phyloP scores from a whole-genome alignment of 1,140 invertebrate species.

The Halyomorpha halys region DNA sequence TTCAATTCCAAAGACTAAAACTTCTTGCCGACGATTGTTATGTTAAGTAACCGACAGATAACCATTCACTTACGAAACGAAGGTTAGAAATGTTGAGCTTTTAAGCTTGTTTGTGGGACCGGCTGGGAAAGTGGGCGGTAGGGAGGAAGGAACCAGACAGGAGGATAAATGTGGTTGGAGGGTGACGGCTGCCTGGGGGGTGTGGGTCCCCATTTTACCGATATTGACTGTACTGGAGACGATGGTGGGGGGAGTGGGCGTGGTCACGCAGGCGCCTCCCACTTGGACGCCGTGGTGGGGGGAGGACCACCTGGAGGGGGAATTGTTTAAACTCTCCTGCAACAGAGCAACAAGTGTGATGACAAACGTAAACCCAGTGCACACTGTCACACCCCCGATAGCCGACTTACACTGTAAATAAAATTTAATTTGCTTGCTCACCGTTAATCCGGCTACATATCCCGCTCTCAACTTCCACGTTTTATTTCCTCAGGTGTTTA shows the following conservation, averaged over 20 bases:
- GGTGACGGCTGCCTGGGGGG: slow-evolving; percentile 1
- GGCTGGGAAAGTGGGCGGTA: slow-evolving; percentile 4
- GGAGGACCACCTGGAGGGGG: not conserved
- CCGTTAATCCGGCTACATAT: no score
- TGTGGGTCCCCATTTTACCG: slow-evolving; percentile 3
- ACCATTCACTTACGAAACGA: no score
- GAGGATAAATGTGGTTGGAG: slow-evolving; percentile 10
- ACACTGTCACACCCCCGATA: slow-evolving; percentile 1
- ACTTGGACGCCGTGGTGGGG: not conserved
- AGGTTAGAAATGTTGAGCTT: no score
- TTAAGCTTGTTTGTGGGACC: not conserved
- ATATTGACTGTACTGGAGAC: not conserved
- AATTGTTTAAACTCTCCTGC: slow-evolving; percentile 13
- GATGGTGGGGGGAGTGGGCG: slow-evolving; percentile 9
- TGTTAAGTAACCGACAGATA: no score
- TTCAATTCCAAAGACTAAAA: no score
- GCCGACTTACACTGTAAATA: no score
- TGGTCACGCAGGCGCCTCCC: slow-evolving; percentile 13
- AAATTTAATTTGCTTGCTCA: no score
- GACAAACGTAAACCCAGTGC: slow-evolving; percentile 1
- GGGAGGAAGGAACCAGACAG: not conserved
- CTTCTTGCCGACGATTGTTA: no score
- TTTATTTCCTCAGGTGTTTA: no score
- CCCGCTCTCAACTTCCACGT: no score
- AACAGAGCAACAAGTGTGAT: slow-evolving; percentile 12